Evolutionary conservation across 2,888 invertebrate species (phyloP), one percentile per base, ranked within the genome.

Genomic region (Limnephilus marmoratus): DNA sequence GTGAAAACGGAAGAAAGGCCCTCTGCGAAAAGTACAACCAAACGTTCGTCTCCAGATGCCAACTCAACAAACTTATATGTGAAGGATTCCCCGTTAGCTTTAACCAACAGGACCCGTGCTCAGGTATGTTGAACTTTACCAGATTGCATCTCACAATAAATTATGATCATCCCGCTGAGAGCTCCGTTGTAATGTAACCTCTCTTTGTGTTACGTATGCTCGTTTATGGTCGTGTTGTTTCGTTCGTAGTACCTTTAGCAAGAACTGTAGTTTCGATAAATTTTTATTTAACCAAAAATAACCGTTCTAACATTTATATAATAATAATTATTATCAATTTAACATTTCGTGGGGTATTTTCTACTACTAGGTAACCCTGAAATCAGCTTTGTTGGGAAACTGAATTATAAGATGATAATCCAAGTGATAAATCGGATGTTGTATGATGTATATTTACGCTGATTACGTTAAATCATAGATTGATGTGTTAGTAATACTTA

Each of bases 1-100:
- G 82, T n/a, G 91, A 90, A 85, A 89, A 83, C 37, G 93, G 95
- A 87, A 95, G 95, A 91, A 95, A 96, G 81, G 96, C 97, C 0
- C 97, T 98, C 85, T 98, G 98, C 95, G 98, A 98, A 85, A 97
- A 97, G 45, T 98, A 99, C 95, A 98, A 98, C 29, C 96, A 97
- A 94, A 98, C 98, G 45, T 99, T 99, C 96, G 96, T 97, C 85
- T 97, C 97, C 93, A 96, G 97, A 93, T 99, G 99, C 95, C 97
- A 98, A 94, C 96, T 99, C 94, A 96, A 98, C 94, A 96, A 97
- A 94, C 97, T 97, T 45, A 97, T 98, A 94, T 99, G 99, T 94
- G 96, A 97, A 94, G 97, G 97, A n/a, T 96, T 96, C 94, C 97
- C 97, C 92, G 96, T 98, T 87, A 97, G 97, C 91, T 96, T 98